Evolutionary conservation across 2,888 invertebrate genomes (phyloP).

Genomic region (Apotomis betuletana): DNA sequence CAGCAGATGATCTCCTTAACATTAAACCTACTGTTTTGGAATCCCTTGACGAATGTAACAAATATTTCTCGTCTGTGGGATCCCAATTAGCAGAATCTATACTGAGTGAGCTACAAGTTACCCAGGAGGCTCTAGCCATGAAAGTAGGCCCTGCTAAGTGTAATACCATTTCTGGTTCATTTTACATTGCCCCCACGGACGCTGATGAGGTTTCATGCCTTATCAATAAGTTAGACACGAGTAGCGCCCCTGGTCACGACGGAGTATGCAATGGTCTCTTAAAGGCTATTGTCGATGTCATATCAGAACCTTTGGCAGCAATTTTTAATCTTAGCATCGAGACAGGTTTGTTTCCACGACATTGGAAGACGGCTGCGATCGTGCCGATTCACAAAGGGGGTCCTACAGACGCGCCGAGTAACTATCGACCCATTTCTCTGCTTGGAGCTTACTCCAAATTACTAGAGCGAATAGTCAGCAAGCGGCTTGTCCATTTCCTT

Average conservation of each 20-base stretch:
- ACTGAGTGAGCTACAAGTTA: too few relatives aligned
- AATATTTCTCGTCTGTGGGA: too few relatives aligned
- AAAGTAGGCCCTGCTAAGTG: too few relatives aligned
- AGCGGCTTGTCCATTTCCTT: slow-evolving; percentile 22
- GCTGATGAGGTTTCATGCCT: slow-evolving; percentile 1
- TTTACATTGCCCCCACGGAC: neutral
- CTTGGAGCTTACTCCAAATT: slow-evolving; percentile 12
- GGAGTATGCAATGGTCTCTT: neutral
- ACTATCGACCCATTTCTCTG: slow-evolving; percentile 42
- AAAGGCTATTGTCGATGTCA: neutral
- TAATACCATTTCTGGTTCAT: neutral
- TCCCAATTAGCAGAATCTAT: too few relatives aligned
- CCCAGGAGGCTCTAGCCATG: too few relatives aligned
- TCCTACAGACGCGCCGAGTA: slow-evolving; percentile 20
- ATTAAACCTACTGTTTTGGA: too few relatives aligned
- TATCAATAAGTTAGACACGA: neutral
- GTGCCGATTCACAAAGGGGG: slow-evolving; percentile 41
- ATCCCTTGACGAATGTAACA: too few relatives aligned
- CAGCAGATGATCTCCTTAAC: too few relatives aligned
- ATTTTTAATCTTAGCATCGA: slow-evolving; percentile 42
- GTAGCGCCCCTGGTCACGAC: slow-evolving; percentile 5
- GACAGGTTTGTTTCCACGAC: slow-evolving; percentile 41
- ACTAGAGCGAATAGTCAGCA: slow-evolving; percentile 17
- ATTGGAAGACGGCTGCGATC: slow-evolving; percentile 41
- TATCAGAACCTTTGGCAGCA: neutral